Percentiles rank a stretch among this genome's conserved stretches.
These are phyloP conservation scores for Phrynocephalus versicolor DNA, from an alignment of 2,113 vertebrate species.

Conservation along the genomic window DNA sequence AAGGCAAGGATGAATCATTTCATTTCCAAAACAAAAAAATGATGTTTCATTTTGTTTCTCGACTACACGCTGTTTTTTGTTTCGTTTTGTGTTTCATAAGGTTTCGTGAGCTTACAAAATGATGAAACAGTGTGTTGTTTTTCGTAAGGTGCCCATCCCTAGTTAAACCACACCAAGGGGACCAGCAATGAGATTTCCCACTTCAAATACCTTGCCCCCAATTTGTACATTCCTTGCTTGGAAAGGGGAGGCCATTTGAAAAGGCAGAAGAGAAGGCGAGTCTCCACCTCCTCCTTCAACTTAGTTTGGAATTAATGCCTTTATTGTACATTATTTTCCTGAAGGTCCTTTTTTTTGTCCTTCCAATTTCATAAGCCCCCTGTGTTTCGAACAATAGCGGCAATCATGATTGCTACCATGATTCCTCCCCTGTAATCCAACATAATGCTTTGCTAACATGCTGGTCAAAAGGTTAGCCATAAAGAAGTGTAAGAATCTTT, in stretches of 20 bases:
- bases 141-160: too few species aligned
- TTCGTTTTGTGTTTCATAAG: too few species aligned
- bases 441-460: conserved; percentile 44
- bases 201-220: not conserved
- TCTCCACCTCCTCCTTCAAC: not conserved
- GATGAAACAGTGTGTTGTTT: too few species aligned
- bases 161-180: not conserved
- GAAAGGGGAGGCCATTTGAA: not conserved
- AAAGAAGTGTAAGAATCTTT: conserved; percentile 46
- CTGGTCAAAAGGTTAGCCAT: conserved; percentile 48
- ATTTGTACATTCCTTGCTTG: not conserved
- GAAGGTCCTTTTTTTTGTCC: conserved; percentile 7
- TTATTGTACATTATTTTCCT: not conserved
- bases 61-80: too few species aligned
- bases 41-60: too few species aligned
- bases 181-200: not conserved
- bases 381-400: conserved; percentile 24
- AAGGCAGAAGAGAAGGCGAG: not conserved
- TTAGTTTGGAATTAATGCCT: not conserved
- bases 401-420: conserved; percentile 16
- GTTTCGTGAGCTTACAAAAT: too few species aligned
- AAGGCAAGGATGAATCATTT: too few species aligned
- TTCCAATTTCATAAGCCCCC: conserved; percentile 14
- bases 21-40: too few species aligned
- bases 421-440: conserved; percentile 40